Base-by-base conservation (phyloP, 23 tunicate species). In the Styela plicata region DNA sequence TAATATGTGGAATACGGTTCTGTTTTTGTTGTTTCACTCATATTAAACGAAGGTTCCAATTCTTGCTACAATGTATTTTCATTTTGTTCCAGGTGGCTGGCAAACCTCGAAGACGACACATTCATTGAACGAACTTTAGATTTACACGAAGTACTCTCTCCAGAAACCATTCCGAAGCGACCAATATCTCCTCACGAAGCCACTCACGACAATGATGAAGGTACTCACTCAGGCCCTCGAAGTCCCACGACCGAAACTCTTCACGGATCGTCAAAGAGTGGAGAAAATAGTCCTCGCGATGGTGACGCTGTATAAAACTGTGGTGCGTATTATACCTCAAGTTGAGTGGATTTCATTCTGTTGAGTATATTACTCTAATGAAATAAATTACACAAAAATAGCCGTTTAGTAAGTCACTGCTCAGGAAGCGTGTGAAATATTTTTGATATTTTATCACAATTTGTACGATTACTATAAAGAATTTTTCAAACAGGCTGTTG, bases 101-200 rank as follows among this genome's bases (percentile, higher is more conserved):
- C 97, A 5, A 82, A 91, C 63, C 80, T 91, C 19, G 80, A 91
- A 70, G 85, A 83, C 31, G 97, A 91, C 73, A 91, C 90, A 22
- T 91, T 91, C 68, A 91, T 91, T 44, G 97, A 91, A 83, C 80
- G 87, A 78, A 82, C 84, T 34, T 69, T 91, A 44, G 81, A 76
- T 5, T 53, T 76, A 33, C 52, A 36, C n/a, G 32, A 53, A 0
- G 66, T 53, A 1, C 31, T 17, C 13, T 33, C 52, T 21, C 31
- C 81, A 26, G 81, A 76, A 27, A 76, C 81, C 3, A 2, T 44
- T 33, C 81, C 81, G 1, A 76, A 76, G 37, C 81, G 65, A 0
- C 81, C 81, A 27, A 53, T 76, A 24, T 76, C 81, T 0, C 13
- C 31, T n/a, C 27, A 36, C 7, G 71, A 24, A 67, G 22, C 0